These are phyloP conservation scores for Prosapia bicincta DNA, from an alignment of 2,888 invertebrate genomes.

Conservation along the genomic window DNA sequence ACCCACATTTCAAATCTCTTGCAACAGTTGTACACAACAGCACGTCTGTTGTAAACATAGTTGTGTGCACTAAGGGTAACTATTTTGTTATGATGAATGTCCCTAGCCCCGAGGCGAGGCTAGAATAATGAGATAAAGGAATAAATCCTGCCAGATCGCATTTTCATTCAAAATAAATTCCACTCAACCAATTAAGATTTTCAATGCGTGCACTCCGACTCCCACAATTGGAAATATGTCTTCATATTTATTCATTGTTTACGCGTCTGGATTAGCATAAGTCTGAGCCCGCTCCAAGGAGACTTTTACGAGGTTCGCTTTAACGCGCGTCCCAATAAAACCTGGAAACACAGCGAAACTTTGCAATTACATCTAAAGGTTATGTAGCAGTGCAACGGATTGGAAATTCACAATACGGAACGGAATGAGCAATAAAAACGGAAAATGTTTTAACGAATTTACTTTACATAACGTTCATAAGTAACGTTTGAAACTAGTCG, in stretches of 20 bases:
- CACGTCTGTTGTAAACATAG: too few relatives aligned
- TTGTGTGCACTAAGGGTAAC: too few relatives aligned
- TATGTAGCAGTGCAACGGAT: background rate
- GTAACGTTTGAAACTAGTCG: too few relatives aligned
- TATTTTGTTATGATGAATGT: background rate
- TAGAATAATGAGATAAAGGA: background rate
- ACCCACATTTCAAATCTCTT: too few relatives aligned
- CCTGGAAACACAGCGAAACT: background rate
- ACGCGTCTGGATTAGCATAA: background rate
- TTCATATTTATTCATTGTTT: background rate
- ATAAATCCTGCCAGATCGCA: background rate
- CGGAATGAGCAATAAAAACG: too few relatives aligned
- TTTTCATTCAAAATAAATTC: background rate
- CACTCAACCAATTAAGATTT: background rate
- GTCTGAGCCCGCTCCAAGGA: background rate
- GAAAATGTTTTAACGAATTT: too few relatives aligned
- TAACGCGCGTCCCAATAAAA: background rate
- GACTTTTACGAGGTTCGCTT: background rate
- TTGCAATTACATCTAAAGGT: background rate
- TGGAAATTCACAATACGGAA: too few relatives aligned
- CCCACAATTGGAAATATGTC: background rate
- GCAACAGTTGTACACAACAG: too few relatives aligned
- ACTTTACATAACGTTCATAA: too few relatives aligned
- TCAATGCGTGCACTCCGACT: background rate
- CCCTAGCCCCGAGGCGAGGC: background rate